Evolutionary conservation across 2,113 vertebrate genomes (phyloP).

Genomic region (Tetraodon nigroviridis): DNA sequence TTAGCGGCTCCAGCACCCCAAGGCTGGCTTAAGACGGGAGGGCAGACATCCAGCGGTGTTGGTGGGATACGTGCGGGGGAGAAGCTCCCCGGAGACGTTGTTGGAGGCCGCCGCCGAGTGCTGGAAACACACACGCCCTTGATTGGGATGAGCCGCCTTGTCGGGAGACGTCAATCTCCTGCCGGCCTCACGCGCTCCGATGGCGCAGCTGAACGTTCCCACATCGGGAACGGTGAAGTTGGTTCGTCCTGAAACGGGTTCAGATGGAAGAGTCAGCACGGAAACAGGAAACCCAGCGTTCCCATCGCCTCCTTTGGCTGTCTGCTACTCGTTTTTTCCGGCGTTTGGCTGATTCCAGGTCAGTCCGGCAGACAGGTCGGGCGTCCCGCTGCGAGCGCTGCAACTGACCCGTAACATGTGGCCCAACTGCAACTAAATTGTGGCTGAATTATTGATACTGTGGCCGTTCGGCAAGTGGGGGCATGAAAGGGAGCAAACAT

Average conservation of each 20-base stretch:
- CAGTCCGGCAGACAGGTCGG: conserved; percentile 30
- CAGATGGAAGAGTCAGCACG: too few species aligned
- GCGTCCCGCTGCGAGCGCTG: conserved; percentile 40
- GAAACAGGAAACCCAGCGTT: too few species aligned
- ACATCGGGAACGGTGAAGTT: too few species aligned
- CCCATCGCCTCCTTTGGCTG: too few species aligned
- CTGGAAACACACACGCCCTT: conserved; percentile 38
- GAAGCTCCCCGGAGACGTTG: conserved; percentile 56
- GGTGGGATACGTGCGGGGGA: conserved; percentile 63
- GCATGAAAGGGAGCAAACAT: conserved; percentile 71
- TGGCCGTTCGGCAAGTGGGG: conserved; percentile 67
- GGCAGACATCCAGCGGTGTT: conserved; percentile 56
- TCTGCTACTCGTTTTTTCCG: too few species aligned
- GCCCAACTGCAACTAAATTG: conserved; percentile 69
- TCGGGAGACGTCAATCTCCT: conserved; percentile 44
- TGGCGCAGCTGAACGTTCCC: too few species aligned
- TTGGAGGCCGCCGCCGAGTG: conserved; percentile 52
- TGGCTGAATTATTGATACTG: conserved; percentile 74
- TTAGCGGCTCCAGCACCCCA: conserved; percentile 61
- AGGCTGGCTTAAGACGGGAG: conserved; percentile 67
- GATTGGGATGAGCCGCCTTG: conserved; percentile 43
- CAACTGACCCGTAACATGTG: conserved; percentile 69
- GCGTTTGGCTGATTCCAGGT: conserved; percentile 6
- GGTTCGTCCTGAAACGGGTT: too few species aligned
- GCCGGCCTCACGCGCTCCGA: conserved; percentile 26